A percentile compares a stretch with the other conserved stretches of the same genome.
These are phyloP conservation scores for Pemphigus obesinymphae DNA, from an alignment of 1,140 invertebrate genomes.

Conservation along the genomic window DNA sequence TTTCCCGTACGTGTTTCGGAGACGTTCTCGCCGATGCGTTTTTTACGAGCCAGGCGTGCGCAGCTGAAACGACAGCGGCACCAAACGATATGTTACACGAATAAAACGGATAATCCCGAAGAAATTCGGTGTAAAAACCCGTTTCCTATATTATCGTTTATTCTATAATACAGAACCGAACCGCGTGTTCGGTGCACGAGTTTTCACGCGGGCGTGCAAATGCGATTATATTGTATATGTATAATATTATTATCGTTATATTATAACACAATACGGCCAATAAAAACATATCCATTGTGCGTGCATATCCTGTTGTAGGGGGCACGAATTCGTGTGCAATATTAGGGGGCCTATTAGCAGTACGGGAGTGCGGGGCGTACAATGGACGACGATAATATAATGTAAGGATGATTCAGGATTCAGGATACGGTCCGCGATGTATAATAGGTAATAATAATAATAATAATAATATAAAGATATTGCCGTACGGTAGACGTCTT, in stretches of 20 bases:
- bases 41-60: background rate
- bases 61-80: background rate
- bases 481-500: conserved; percentile 21
- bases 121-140: background rate
- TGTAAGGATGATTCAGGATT: background rate
- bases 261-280: conserved; percentile 24
- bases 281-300: conserved; percentile 41
- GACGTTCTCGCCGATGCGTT: background rate
- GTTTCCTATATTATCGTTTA: background rate
- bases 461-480: background rate
- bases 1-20: background rate
- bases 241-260: background rate
- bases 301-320: background rate
- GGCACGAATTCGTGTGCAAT: background rate
- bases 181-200: background rate
- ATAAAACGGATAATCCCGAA: conserved; percentile 28
- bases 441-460: too few species aligned
- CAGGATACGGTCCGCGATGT: background rate
- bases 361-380: background rate
- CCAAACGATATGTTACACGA: background rate
- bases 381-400: background rate
- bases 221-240: background rate
- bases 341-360: conserved; percentile 29
- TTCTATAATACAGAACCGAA: too few species aligned
- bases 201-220: background rate